Conservation (phyloP, 2,113 vertebrate species). For the Apaloderma vittatum region DNA sequence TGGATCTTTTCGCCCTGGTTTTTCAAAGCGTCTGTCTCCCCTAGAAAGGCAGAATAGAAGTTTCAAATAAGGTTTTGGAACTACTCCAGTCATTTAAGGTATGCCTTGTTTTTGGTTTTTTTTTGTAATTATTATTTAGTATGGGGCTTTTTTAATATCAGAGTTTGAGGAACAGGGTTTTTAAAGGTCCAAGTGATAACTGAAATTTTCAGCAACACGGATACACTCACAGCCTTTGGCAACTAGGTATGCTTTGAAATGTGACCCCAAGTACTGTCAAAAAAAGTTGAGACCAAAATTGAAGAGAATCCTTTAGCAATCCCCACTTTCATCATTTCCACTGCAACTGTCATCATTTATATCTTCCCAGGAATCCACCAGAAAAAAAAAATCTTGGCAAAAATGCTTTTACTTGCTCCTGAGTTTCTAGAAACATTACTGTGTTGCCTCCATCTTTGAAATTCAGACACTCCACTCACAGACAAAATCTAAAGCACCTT, state of each 20-base stretch:
- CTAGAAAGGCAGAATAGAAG: conserved; percentile 78
- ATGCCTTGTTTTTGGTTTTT: not conserved
- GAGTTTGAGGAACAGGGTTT: not conserved
- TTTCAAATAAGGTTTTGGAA: conserved; percentile 67
- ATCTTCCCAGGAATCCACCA: not conserved
- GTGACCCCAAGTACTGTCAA: not conserved
- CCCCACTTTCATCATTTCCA: not conserved
- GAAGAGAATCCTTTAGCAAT: not conserved
- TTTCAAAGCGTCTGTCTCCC: conserved; percentile 98
- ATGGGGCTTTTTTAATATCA: not conserved
- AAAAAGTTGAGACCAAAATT: not conserved
- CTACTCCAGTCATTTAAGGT: not conserved
- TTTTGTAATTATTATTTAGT: not conserved
- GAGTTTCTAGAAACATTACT: not conserved
- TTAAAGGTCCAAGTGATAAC: not conserved
- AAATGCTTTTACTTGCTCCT: not conserved
- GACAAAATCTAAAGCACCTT: not conserved
- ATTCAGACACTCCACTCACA: not conserved
- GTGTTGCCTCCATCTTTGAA: not conserved
- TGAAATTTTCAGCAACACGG: not conserved
- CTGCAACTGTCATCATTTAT: not conserved
- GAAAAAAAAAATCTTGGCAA: not conserved
- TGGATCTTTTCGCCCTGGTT: conserved; percentile 98
- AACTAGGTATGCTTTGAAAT: not conserved
- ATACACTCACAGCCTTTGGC: not conserved